Evolutionary conservation across 2,797 vertebrate genomes (phyloP).

Genomic region (Otolemur crassicaudatus): DNA sequence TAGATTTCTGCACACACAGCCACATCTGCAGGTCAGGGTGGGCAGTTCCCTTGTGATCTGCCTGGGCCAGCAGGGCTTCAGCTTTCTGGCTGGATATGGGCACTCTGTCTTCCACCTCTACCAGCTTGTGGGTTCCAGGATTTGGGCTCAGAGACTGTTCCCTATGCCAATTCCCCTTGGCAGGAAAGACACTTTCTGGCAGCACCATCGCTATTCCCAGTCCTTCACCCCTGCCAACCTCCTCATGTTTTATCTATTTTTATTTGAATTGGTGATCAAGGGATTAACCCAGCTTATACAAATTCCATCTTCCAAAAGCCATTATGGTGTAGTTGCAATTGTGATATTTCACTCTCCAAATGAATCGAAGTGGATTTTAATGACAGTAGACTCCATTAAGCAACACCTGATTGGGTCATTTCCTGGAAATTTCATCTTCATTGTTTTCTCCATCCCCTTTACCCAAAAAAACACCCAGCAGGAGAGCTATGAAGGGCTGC

Average conservation of each 20-base stretch:
- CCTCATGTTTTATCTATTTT: conserved; percentile 84
- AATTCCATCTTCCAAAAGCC: conserved; percentile 72
- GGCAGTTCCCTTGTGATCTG: not conserved
- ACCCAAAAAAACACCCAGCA: conserved; percentile 53
- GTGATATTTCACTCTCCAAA: conserved; percentile 84
- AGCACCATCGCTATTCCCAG: conserved; percentile 48
- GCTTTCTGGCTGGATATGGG: not conserved
- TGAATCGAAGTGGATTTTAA: conserved; percentile 82
- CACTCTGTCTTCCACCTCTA: conserved; percentile 65
- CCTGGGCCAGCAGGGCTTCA: not conserved
- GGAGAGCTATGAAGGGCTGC: not conserved
- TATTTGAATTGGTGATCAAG: conserved; percentile 82
- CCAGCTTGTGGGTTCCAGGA: not conserved
- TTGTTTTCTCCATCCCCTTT: conserved; percentile 59
- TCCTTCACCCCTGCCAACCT: conserved; percentile 60
- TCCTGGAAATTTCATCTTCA: conserved; percentile 78
- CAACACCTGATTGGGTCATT: conserved; percentile 81
- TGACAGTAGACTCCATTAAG: conserved; percentile 73
- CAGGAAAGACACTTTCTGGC: conserved; percentile 77
- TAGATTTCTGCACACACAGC: not conserved
- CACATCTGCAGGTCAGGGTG: not conserved
- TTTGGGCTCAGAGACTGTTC: conserved; percentile 62
- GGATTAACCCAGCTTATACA: conserved; percentile 77
- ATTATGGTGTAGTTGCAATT: conserved; percentile 71
- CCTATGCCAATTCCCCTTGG: conserved; percentile 66